Percentiles rank a stretch among this genome's conserved stretches.
phyloP scores from a whole-genome alignment of 2,113 vertebrate genomes.

The Canis aureus region DNA sequence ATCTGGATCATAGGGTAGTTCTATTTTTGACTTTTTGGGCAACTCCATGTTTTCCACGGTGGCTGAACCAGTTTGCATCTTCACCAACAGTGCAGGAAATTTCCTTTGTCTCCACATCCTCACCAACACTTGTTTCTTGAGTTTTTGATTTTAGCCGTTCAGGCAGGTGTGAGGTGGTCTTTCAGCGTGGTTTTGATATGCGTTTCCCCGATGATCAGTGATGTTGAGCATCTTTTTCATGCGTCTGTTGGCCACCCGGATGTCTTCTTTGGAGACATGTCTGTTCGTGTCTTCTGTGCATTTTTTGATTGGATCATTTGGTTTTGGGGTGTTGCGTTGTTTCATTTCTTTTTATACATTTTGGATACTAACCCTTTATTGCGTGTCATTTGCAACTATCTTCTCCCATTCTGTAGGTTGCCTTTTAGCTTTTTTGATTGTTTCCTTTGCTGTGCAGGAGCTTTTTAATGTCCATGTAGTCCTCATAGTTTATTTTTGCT shows the following conservation, averaged over 20 bases:
- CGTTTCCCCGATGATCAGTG: not conserved
- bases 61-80: not conserved
- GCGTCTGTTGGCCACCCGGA: not conserved
- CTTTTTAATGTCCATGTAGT: not conserved
- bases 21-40: not conserved
- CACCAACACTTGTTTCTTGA: not conserved
- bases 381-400: not conserved
- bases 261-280: not conserved
- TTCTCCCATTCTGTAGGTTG: not conserved
- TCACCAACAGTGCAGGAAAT: too few relatives aligned
- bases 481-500: not conserved
- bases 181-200: not conserved
- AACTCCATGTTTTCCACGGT: not conserved
- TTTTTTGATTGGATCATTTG: not conserved
- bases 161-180: not conserved
- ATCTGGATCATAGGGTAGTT: not conserved
- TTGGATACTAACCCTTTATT: not conserved
- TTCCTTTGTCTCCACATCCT: not conserved
- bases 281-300: not conserved
- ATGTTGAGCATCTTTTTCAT: not conserved
- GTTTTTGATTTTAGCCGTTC: not conserved
- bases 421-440: not conserved
- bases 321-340: not conserved
- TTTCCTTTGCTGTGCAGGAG: not conserved
- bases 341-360: not conserved